Evolutionary conservation across 2,113 vertebrate genomes (phyloP).

Genomic region (Lamprotornis superbus): DNA sequence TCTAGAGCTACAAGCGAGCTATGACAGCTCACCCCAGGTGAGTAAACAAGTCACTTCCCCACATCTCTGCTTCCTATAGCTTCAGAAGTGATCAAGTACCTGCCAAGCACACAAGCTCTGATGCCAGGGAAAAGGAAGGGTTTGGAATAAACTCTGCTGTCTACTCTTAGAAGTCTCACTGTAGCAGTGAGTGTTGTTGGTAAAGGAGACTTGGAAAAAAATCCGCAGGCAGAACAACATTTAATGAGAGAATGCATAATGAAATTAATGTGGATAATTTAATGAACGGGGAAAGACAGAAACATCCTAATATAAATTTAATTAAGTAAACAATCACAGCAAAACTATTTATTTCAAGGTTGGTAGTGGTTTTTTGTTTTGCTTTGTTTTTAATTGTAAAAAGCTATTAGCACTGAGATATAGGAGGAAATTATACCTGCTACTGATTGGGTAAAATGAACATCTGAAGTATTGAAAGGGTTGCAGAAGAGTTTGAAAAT

Average conservation of each 20-base stretch:
- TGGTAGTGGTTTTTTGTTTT: background rate
- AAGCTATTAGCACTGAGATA: background rate
- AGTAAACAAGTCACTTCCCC: background rate
- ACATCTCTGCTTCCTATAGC: background rate
- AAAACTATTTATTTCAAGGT: background rate
- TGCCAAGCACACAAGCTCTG: background rate
- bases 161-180: background rate
- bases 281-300: background rate
- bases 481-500: background rate
- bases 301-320: background rate
- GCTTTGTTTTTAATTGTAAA: background rate
- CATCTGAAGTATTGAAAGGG: background rate
- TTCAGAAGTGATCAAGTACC: background rate
- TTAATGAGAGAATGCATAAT: background rate
- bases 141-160: background rate
- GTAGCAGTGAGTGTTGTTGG: background rate
- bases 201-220: background rate
- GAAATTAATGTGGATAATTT: constrained; percentile 5
- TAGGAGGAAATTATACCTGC: background rate
- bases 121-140: background rate
- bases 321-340: constrained; percentile 13
- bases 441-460: background rate
- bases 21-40: background rate
- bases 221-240: background rate
- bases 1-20: background rate